Base-by-base conservation (phyloP, 2,113 vertebrate genomes). In the Stercorarius parasiticus region DNA sequence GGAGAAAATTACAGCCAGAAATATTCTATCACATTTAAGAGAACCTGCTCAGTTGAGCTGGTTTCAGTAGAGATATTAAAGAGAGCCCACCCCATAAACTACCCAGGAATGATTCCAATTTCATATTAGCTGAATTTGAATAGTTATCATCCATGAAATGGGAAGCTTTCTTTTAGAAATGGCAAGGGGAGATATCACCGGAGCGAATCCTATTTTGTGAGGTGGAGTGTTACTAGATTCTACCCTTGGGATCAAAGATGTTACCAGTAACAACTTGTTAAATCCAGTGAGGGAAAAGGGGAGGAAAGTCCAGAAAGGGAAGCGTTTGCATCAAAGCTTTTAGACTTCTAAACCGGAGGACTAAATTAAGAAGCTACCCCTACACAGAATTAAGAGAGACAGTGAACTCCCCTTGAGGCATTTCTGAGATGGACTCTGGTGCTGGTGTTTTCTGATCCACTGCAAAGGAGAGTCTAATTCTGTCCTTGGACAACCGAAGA, bases 61-160 rank as follows among this genome's bases (percentile, higher is more conserved):
- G 16, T 85, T 96, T 96, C 42, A 82, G 74, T 34, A 53, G 40
- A 70, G 13, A 47, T 52, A 59, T 36, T 91, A 86, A 88, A 55
- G 50, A 88, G 66, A 92, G 3, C 27, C n/a, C 6, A 59, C 6
- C 21, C 21, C 38, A 88, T 93, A 88, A 95, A 85, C 30, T 65
- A 89, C 36, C 14, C 22, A 73, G 49, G 38, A 87, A 64, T 67
- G 62, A 27, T 82, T 93, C 36, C 43, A 67, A 23, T 38, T 85
- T 92, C 62, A 91, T 15, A 3, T 67, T 80, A 52, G 11, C 45
- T 80, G 67, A 56, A 93, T 59, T 79, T 53, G 78, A 61, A 76
- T 80, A 89, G 83, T 91, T 94, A 72, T 52, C 13, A 56, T 42
- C 53, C 74, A 81, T 74, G 55, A 93, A 96, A 92, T 36, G 13